Evolutionary conservation across 2,888 invertebrate genomes (phyloP), one percentile per base, ranked within the genome.

Genomic region (Drosophila aldrichi): DNA sequence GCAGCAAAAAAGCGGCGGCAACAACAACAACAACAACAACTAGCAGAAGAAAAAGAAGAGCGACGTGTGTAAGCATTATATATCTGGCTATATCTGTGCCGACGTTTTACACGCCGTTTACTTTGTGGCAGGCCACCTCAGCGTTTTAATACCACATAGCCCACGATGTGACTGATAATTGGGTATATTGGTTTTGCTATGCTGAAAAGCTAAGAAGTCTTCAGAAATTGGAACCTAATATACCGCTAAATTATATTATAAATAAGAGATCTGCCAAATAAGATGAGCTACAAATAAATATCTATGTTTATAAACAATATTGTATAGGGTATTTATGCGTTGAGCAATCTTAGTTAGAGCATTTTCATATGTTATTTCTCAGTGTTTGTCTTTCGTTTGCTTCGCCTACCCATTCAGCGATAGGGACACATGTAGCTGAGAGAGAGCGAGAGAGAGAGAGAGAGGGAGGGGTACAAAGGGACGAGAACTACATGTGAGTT

Each of bases 51-150:
- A 57, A 25, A 58, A 18, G 9, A 48, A 48, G 46, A 38, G 48
- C 44, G 40, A 59, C 52, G 51, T 59, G 58, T 58, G 58, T 58
- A 58, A 58, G 58, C 38, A 58, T 58, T 58, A 70, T 74, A 69
- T 80, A 72, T 76, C 77, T 76, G 57, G 36, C 72, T 56, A 67
- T 75, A 75, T 81, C 81, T 75, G 72, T 84, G 81, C 64, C 81
- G 75, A 58, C 83, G 77, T 60, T 79, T 76, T 76, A 80, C 77
- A 79, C 79, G 51, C 76, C 79, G 78, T 70, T 83, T 75, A 78
- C 83, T 80, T 71, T 76, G 77, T 58, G 65, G 55, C 49, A 64
- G 66, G 68, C 83, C 83, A 83, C 88, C 88, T 84, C 83, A 88
- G 87, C 86, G 77, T 81, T 81, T 83, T 70, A 56, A 51, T 65